Evolutionary conservation across 2,113 vertebrate species (phyloP).

Genomic region (Cyprinodon tularosa): DNA sequence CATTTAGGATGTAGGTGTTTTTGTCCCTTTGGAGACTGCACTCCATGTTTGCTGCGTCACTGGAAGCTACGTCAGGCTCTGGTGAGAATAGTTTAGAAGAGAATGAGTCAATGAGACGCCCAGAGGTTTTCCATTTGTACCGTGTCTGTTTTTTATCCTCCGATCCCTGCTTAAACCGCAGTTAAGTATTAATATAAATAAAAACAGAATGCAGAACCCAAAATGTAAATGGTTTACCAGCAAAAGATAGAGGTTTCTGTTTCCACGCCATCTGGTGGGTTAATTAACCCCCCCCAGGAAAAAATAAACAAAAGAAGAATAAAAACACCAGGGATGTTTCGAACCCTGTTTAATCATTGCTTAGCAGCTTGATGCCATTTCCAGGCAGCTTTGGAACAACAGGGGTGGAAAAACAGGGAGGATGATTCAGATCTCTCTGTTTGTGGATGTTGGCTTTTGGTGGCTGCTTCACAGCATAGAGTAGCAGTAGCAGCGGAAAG

Average conservation of each 20-base stretch:
- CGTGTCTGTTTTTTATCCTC: not conserved
- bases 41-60: constrained; percentile 92
- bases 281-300: not conserved
- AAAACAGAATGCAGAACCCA: not conserved
- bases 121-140: constrained; percentile 1
- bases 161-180: not conserved
- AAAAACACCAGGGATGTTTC: constrained; percentile 11
- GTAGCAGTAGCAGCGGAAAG: not conserved
- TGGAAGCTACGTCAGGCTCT: constrained; percentile 94
- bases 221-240: not conserved
- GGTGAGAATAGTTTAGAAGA: not conserved
- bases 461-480: not conserved
- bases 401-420: constrained; percentile 26
- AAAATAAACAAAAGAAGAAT: not conserved
- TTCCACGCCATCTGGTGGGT: not conserved
- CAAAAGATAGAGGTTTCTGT: not conserved
- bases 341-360: constrained; percentile 41
- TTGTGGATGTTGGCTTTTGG: not conserved
- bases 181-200: not conserved
- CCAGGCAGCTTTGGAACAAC: constrained; percentile 34
- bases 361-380: constrained; percentile 23
- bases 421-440: constrained; percentile 24
- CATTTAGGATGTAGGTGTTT: constrained; percentile 83
- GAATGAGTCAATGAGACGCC: not conserved
- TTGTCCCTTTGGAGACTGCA: constrained; percentile 83